phyloP scores from a whole-genome alignment of 2,888 invertebrate species.

The Caenorhabditis imperialis region DNA sequence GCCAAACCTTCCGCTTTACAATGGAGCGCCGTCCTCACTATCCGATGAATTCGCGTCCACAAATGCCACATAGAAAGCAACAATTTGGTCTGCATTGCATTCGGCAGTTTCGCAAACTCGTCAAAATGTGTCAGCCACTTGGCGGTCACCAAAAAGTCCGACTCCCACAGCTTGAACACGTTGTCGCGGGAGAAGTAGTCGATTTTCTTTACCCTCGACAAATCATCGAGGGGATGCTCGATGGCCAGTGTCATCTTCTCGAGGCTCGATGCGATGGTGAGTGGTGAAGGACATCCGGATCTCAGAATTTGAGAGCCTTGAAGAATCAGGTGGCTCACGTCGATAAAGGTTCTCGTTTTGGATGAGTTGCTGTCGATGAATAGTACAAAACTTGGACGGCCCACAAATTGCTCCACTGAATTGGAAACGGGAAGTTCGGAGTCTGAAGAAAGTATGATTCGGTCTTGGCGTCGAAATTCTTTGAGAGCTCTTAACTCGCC shows the following conservation, averaged over 20 bases:
- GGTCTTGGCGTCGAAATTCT: no score
- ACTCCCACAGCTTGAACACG: background rate
- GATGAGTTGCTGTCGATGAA: background rate
- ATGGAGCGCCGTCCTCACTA: background rate
- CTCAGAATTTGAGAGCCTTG: slow-evolving; percentile 1
- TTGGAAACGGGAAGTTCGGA: no score
- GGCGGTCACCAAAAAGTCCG: slow-evolving; percentile 27
- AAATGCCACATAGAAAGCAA: slow-evolving; percentile 40
- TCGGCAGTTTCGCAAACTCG: slow-evolving; percentile 35
- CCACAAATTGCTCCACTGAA: slow-evolving; percentile 1
- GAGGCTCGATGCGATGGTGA: background rate
- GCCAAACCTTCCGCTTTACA: no score
- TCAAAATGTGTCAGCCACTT: slow-evolving; percentile 46
- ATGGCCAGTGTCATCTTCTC: background rate
- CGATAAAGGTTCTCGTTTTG: slow-evolving; percentile 2
- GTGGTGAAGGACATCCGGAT: background rate
- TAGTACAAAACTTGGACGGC: slow-evolving; percentile 2
- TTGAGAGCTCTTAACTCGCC: no score
- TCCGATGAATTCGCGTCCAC: slow-evolving; percentile 1
- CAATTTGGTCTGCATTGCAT: slow-evolving; percentile 37
- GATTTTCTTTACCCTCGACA: background rate
- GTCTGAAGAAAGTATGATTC: no score
- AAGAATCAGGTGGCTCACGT: background rate
- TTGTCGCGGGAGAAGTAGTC: background rate
- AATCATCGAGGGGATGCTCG: background rate